phyloP scores from a whole-genome alignment of 23 tunicate species.

The Pegea sp. region DNA sequence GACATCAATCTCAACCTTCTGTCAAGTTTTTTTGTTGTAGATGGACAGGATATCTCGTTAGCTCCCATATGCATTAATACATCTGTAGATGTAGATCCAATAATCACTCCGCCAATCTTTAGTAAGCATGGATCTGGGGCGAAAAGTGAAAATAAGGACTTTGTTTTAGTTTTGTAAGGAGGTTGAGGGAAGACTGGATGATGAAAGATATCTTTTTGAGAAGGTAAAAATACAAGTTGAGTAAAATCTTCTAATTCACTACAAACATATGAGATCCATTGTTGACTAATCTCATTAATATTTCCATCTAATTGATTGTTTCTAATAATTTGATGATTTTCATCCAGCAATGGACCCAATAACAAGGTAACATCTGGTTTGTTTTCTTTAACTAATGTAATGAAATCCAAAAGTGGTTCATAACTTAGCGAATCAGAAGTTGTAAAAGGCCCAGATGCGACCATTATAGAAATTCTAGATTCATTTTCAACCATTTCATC shows the following conservation, averaged over 20 bases:
- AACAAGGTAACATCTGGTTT: slow-evolving; percentile 53
- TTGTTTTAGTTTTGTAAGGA: slow-evolving; percentile 9
- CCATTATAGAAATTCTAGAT: slow-evolving; percentile 2
- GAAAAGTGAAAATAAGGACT: slow-evolving; percentile 4
- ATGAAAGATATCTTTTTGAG: slow-evolving; percentile 34
- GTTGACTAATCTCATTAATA: neutral
- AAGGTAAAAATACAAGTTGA: slow-evolving; percentile 42
- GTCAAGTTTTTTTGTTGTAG: neutral
- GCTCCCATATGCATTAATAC: slow-evolving; percentile 67
- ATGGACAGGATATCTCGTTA: slow-evolving; percentile 25
- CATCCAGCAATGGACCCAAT: slow-evolving; percentile 1
- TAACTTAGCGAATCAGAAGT: slow-evolving; percentile 46
- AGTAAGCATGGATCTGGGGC: slow-evolving; percentile 23
- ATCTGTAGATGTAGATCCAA: slow-evolving; percentile 49
- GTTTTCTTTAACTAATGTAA: slow-evolving; percentile 18
- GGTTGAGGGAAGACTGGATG: slow-evolving; percentile 76
- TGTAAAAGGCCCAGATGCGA: slow-evolving; percentile 82
- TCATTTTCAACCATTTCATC: neutral
- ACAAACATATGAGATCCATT: slow-evolving; percentile 1
- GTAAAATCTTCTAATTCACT: neutral
- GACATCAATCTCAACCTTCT: neutral
- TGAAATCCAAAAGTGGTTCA: slow-evolving; percentile 56
- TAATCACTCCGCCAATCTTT: slow-evolving; percentile 6
- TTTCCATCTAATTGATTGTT: neutral
- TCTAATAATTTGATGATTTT: neutral